Evolutionary conservation across 1,140 invertebrate genomes (phyloP), one percentile per base, ranked within the genome.

Genomic region (Xylocopa sonorina): DNA sequence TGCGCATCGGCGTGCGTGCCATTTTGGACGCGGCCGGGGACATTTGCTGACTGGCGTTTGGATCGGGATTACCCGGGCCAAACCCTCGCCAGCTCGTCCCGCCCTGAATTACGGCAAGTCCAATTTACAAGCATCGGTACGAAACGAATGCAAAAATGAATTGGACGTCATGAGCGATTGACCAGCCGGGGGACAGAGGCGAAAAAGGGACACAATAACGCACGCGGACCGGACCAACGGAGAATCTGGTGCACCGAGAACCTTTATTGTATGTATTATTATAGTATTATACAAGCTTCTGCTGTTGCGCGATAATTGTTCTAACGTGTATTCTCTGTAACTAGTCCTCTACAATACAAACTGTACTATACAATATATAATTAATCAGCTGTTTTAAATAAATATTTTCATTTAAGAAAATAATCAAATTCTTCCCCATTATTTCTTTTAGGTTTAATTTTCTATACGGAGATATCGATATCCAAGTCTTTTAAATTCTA

Each of bases 71-170:
- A 82, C 66, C 58, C 50, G 58, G 74, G 72, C 74, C 75, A 48
- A 46, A 58, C 69, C 69, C 50, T 75, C 85, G 77, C n/a, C n/a
- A n/a, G 74, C 85, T 87, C 83, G 82, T 80, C 72, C 72, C 64
- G 34, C 46, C 10, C 83, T 87, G 85, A 91, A 91, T 91, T 90
- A 90, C 84, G 87, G 84, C 85, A 84, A 88, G 87, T 89, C 79
- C 87, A 89, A 92, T 91, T 92, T 91, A 90, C 88, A 90, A 87
- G 87, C 87, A 88, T 87, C 85, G 85, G 76, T 75, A 87, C 79
- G 78, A 88, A 89, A 89, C 85, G 81, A 88, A 88, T 80, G 87
- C 75, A 86, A 88, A 90, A 92, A 91, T 92, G 90, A 91, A 92
- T 91, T 91, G 90, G 84, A 55, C 85, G 87, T 89, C 87, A 69